Base-by-base conservation (phyloP, 2,113 vertebrate species). In the Salvelinus alpinus region DNA sequence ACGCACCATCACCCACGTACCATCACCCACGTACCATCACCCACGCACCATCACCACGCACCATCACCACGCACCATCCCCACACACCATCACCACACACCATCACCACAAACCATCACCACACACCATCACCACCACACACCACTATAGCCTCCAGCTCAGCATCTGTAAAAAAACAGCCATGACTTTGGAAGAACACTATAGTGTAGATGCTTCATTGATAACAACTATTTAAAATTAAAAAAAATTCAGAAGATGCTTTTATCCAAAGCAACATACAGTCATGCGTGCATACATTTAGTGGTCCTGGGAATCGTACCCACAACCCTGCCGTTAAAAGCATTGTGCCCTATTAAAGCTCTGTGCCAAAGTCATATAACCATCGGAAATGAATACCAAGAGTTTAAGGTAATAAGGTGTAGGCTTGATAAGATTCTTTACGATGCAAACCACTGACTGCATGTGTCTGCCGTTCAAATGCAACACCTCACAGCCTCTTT, bases 111-210 rank as follows among this genome's bases (percentile, higher is more conserved):
- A 0, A 24, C 24, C 24, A 24, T 24, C 24, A 5, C 47, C 47
- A 48, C 11, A 0, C 1, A 1, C 1, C 47, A 24, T 1, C 25
- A 25, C 25, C 25, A 25, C 1, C 25, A 25, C 25, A 25, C 25
- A 4, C 51, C 16, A 54, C 51, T 5, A 54, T 18, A 67, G 82
- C 68, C 81, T 78, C 80, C 83, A 88, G 81, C 83, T 80, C 82
- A 82, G 85, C 24, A 22, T 54, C 38, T 9, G 38, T 44, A 44
- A 2, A 44, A 44, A 3, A 44, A 44, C 38, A 44, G 9, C 2
- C 38, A 57, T 31, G 54, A 57, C 27, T 75, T 65, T 71, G 38
- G 2, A 44, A 2, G 38, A 44, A 44, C 9, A 44, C 12, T 44
- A 12, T 12, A 44, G 38, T 11, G 38, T 11, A 44, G 38, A 44